Evolutionary conservation across 2,113 vertebrate genomes (phyloP).

Genomic region (Sphyrna mokarran): DNA sequence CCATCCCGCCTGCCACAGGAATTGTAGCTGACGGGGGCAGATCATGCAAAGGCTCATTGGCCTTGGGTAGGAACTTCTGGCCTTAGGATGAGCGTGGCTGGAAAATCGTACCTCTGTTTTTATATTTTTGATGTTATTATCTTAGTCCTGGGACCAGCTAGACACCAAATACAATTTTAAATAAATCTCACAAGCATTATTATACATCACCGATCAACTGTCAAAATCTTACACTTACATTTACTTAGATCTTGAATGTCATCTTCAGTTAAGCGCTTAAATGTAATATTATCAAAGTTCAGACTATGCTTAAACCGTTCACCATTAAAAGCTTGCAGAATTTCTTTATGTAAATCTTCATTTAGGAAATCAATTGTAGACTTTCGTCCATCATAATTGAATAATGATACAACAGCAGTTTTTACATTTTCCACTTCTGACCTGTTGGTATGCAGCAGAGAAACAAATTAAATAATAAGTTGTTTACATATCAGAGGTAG

Average conservation of each 20-base stretch:
- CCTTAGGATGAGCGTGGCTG: too few relatives aligned
- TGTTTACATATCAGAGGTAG: neutral
- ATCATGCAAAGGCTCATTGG: too few relatives aligned
- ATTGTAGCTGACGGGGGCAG: too few relatives aligned
- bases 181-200: neutral
- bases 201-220: neutral
- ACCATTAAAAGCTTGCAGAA: neutral
- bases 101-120: neutral
- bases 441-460: neutral
- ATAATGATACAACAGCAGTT: neutral
- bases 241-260: neutral
- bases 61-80: too few relatives aligned
- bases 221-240: slow-evolving; percentile 22
- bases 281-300: neutral
- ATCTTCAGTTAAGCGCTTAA: neutral
- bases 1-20: too few relatives aligned
- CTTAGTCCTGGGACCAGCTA: too few relatives aligned
- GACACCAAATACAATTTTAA: neutral
- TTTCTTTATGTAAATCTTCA: neutral
- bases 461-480: neutral
- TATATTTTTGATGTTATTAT: neutral
- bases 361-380: slow-evolving; percentile 14
- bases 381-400: neutral
- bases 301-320: too few relatives aligned
- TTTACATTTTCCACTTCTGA: neutral